Evolutionary conservation across 1,140 invertebrate genomes (phyloP).

Genomic region (Drosophila grimshawi): DNA sequence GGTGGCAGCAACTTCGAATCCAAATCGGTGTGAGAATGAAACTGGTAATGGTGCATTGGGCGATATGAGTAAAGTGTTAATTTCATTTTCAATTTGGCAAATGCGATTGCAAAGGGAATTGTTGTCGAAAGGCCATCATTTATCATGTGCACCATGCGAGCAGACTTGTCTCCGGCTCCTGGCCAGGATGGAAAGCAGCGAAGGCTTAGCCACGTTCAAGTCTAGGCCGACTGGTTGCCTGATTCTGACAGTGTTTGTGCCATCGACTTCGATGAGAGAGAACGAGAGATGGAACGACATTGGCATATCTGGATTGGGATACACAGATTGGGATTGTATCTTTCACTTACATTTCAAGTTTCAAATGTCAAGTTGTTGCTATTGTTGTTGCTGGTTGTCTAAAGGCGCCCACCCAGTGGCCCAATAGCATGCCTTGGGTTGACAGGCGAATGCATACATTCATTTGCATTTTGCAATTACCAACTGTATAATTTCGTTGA

Average conservation of each 20-base stretch:
- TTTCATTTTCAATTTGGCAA: constrained; percentile 77
- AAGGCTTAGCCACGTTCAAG: constrained; percentile 2
- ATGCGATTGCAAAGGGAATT: constrained; percentile 70
- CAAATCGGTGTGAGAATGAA: constrained; percentile 3
- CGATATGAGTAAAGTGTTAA: constrained; percentile 51
- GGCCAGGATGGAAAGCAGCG: constrained; percentile 15
- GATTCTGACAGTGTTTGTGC: constrained; percentile 27
- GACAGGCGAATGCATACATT: constrained; percentile 25
- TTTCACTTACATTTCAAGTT: constrained; percentile 82
- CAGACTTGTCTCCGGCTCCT: constrained; percentile 25
- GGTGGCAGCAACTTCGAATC: not conserved
- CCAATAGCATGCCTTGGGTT: constrained; percentile 13
- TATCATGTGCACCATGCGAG: constrained; percentile 68
- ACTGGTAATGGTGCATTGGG: constrained; percentile 6
- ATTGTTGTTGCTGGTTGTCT: constrained; percentile 26
- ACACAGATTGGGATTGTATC: constrained; percentile 82
- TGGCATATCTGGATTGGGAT: constrained; percentile 58
- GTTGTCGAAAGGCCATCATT: constrained; percentile 78
- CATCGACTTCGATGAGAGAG: constrained; percentile 49
- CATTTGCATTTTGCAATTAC: constrained; percentile 56
- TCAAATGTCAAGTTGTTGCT: constrained; percentile 71
- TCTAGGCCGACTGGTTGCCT: constrained; percentile 14
- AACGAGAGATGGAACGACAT: constrained; percentile 47
- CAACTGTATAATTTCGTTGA: constrained; percentile 41
- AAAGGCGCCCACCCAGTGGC: constrained; percentile 30